phyloP scores from a whole-genome alignment of 2,888 invertebrate genomes.

The Campoletis raptor region DNA sequence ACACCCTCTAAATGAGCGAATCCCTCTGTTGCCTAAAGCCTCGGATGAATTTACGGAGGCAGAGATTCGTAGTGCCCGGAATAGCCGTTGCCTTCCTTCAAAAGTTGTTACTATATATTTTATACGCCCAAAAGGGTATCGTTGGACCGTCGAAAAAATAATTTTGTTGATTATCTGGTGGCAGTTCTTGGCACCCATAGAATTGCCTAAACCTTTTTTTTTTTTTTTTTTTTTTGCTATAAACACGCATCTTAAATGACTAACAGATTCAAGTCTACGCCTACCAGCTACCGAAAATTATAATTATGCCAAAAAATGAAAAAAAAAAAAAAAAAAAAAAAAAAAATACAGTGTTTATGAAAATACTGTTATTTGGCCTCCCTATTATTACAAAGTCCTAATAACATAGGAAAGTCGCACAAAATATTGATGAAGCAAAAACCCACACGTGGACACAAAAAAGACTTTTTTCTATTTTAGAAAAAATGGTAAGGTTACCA shows the following conservation, averaged over 20 bases:
- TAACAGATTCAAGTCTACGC: background rate
- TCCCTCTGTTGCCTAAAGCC: constrained; percentile 22
- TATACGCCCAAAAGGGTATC: constrained; percentile 27
- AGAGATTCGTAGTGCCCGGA: constrained; percentile 28
- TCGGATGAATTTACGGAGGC: constrained; percentile 66
- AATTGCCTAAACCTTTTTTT: background rate
- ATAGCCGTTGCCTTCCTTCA: constrained; percentile 48
- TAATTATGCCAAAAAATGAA: constrained; percentile 15
- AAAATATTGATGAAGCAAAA: background rate
- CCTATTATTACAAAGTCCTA: background rate
- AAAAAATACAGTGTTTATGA: constrained; percentile 7
- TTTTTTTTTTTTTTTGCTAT: too few species aligned
- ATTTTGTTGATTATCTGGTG: constrained; percentile 73
- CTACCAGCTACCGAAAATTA: constrained; percentile 34
- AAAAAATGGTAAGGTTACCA: too few species aligned
- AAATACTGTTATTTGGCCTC: background rate
- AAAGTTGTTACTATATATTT: constrained; percentile 42
- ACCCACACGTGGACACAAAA: background rate
- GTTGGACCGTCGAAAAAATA: constrained; percentile 66
- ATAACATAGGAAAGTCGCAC: background rate
- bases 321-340: too few species aligned
- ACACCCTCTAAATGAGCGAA: background rate
- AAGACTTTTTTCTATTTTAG: background rate
- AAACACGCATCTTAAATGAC: too few species aligned
- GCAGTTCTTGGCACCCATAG: constrained; percentile 27